Base-by-base conservation (phyloP, 2,888 invertebrate species). In the Yponomeuta sedellus region DNA sequence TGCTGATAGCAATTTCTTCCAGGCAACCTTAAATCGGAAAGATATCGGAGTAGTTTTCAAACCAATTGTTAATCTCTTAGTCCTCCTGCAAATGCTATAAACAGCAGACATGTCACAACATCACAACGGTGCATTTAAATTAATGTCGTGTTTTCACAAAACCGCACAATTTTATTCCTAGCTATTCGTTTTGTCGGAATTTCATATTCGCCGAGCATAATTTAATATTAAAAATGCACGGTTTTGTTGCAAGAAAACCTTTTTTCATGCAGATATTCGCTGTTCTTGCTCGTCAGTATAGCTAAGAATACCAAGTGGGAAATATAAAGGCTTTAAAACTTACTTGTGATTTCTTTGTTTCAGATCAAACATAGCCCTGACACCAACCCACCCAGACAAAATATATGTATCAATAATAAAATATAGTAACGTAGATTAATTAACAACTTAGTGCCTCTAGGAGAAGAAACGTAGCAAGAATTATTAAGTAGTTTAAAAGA, bases 391-490 rank as follows among this genome's bases (percentile, higher is more conserved):
- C 34, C 8, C 34, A 34, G 16, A 52, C 44, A 52, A 52, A 52
- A 52, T 52, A 52, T 16, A 52, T 16, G 44, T 52, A 52, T 52
- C 16, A 52, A 52, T 52, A 16, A 52, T 6, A 16, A 12, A 52
- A 52, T 16, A 52, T 52, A 3, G 44, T 52, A 52, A 52, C 44
- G 44, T 52, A 52, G 44, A 52, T 52, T 52, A 52, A 16, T 52
- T 16, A 52, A 34, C n/a, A 52, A 64, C 40, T 20, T 64, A 52
- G 64, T 64, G 64, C 64, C 64, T 64, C 20, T 64, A 64, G 52
- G 22, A 52, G 16, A 52, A 52, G 12, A 52, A 52, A 52, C 16
- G 3, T 52, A 52, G 44, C 44, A 52, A 10, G 34, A 5, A 34
- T 34, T 52, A 52, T 16, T 16, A 12, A 52, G 10, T 52, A 52